Percentiles rank a stretch among this genome's conserved stretches.
These are phyloP conservation scores for Syrrhaptes paradoxus DNA, from an alignment of 2,113 vertebrate species.

Conservation along the genomic window DNA sequence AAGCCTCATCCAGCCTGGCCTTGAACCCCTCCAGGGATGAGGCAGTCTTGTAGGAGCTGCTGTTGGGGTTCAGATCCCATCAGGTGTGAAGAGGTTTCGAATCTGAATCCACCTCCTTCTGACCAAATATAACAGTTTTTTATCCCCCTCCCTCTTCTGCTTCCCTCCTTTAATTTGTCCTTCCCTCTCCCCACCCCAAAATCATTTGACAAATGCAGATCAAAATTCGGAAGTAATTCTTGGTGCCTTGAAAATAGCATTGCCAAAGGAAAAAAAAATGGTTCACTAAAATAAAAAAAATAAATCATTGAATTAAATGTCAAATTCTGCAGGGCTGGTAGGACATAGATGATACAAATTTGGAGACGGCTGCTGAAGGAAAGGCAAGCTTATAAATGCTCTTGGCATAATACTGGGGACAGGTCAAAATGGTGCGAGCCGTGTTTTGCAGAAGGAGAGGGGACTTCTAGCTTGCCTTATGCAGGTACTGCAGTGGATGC, in stretches of 20 bases:
- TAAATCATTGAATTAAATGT: background rate
- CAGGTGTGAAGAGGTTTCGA: background rate
- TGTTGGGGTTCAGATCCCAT: background rate
- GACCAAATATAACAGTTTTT: background rate
- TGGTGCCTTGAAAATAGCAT: background rate
- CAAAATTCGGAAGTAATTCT: background rate
- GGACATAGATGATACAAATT: background rate
- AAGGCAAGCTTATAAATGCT: background rate
- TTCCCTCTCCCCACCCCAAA: accelerated
- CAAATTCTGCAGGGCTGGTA: background rate
- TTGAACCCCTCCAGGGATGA: too few relatives aligned
- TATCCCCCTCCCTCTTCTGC: background rate
- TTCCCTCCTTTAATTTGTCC: background rate
- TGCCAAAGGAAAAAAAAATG: background rate
- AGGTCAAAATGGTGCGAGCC: background rate
- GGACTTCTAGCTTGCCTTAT: background rate
- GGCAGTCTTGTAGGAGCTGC: background rate
- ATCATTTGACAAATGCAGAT: background rate
- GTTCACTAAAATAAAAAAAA: background rate
- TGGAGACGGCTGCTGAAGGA: background rate
- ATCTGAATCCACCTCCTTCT: background rate
- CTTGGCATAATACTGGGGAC: background rate
- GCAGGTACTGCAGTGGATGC: background rate
- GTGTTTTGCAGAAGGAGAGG: background rate
- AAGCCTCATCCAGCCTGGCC: too few relatives aligned